phyloP scores from a whole-genome alignment of 2,888 invertebrate genomes.

The Drosophila melanosoma region DNA sequence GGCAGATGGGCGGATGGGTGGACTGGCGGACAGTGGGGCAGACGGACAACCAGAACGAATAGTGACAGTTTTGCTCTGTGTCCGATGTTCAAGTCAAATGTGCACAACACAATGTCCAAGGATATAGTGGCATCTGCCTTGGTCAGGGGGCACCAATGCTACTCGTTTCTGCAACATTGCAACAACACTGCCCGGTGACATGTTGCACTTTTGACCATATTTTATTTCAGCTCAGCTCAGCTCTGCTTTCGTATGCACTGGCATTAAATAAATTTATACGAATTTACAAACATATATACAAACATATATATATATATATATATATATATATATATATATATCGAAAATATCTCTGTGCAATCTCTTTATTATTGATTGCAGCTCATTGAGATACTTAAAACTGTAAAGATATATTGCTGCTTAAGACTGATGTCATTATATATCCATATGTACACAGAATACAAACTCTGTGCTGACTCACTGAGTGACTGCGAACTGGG shows the following conservation, averaged over 20 bases:
- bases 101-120: constrained; percentile 39
- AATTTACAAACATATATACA: background rate
- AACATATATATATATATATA: background rate
- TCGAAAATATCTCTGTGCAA: constrained; percentile 3
- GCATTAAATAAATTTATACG: constrained; percentile 2
- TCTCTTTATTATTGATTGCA: constrained; percentile 40
- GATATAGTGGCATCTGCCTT: constrained; percentile 37
- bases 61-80: constrained; percentile 40
- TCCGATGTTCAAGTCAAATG: constrained; percentile 47
- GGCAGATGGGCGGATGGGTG: background rate
- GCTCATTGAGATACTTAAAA: constrained; percentile 12
- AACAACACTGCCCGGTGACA: constrained; percentile 24
- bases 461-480: background rate
- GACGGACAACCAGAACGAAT: constrained; percentile 16
- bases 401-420: constrained; percentile 5
- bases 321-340: background rate
- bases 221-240: constrained; percentile 39
- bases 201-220: constrained; percentile 40
- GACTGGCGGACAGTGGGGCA: background rate
- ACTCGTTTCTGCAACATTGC: constrained; percentile 16
- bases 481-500: background rate
- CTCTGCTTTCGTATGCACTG: constrained; percentile 21
- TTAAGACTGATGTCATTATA: constrained; percentile 8
- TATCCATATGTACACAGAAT: background rate
- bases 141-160: constrained; percentile 26